phyloP scores from a whole-genome alignment of 1,140 invertebrate species.

The Ganaspis sp. region DNA sequence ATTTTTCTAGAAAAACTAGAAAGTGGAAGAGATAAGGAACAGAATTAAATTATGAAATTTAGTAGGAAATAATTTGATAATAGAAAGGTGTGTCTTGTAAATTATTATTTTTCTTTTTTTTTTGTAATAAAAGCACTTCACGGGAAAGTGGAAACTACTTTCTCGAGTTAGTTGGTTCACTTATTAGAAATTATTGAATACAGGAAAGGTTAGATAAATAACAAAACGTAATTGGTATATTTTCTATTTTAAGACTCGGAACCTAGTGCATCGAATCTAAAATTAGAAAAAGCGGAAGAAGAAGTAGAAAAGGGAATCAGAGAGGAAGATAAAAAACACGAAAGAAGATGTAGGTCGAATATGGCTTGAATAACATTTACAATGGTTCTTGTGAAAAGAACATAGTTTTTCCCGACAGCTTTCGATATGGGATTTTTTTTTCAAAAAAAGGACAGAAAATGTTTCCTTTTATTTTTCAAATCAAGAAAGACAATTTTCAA shows the following conservation, averaged over 20 bases:
- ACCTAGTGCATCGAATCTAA: constrained; percentile 1
- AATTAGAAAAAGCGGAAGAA: neutral
- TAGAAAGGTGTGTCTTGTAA: neutral
- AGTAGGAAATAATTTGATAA: neutral
- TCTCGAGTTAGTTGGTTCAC: neutral
- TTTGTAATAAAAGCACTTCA: constrained; percentile 7
- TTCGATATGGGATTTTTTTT: neutral
- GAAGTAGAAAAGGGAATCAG: constrained; percentile 25
- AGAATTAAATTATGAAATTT: neutral
- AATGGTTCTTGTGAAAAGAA: neutral
- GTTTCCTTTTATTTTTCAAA: too few relatives aligned
- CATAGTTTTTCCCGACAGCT: neutral
- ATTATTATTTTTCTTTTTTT: neutral
- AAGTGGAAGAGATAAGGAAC: too few relatives aligned
- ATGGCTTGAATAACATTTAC: constrained; percentile 17
- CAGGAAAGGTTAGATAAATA: neutral
- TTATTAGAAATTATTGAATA: constrained; percentile 16
- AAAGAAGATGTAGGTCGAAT: constrained; percentile 24
- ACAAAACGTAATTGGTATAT: neutral
- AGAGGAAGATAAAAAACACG: constrained; percentile 30
- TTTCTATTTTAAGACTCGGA: constrained; percentile 32
- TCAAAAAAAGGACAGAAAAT: too few relatives aligned
- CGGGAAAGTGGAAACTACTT: neutral
- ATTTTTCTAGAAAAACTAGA: too few relatives aligned
- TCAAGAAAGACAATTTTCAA: too few relatives aligned